Evolutionary conservation across 2,888 invertebrate genomes (phyloP), one percentile per base, ranked within the genome.

Genomic region (Antitype chi): DNA sequence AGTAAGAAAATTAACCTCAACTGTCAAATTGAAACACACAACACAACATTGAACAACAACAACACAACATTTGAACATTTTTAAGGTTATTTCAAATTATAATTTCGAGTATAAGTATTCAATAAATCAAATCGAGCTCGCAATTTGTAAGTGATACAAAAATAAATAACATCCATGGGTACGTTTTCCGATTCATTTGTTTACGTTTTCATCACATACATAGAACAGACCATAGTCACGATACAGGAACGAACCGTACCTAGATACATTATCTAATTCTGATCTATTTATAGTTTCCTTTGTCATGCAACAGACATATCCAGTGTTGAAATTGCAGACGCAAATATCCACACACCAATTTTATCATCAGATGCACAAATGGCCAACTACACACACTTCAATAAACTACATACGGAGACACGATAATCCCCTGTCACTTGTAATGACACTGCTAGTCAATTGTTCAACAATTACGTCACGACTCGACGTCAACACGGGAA

Each of bases 401-500:
- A n/a, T 49, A 52, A 28, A 76, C 59, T 62, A 57, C 17, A 66
- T n/a, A 55, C 25, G 17, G 60, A 82, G 78, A 81, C 79, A 86
- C 32, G 67, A 76, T 85, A 85, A 87, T 82, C 63, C 63, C 53
- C 62, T 75, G 82, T 81, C 87, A 80, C 67, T 72, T 76, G 80
- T 76, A 84, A 89, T 90, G 80, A 85, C 80, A 84, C 69, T 82
- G 67, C 71, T 80, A 78, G 82, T 87, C 87, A 88, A 85, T 88
- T 87, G 85, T 77, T 62, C 53, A 28, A 75, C 77, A 80, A 85
- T 87, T 80, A 83, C 78, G 79, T 76, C 73, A 82, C 69, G 73
- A 80, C 63, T 85, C 84, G 86, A 86, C 87, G 90, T 89, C 91
- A 89, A 91, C 88, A 89, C 88, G 77, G 91, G 91, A 92, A 89